phyloP scores from a whole-genome alignment of 2,113 vertebrate genomes.

The human region GRCh38 chr2:82155501-82156000 shows the following conservation, averaged over 20 bases:
- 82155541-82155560: neutral
- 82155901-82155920: neutral
- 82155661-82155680: neutral
- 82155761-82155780: neutral
- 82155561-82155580: neutral
- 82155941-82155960: neutral
- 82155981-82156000: neutral
- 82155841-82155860: neutral
- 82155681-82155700: neutral
- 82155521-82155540: neutral
- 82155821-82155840: neutral
- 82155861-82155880: neutral
- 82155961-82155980: neutral
- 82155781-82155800: neutral
- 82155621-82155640: neutral
- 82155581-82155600: neutral
- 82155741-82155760: neutral
- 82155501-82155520: neutral
- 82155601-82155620: neutral
- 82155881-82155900: neutral
- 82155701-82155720: neutral
- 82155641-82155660: neutral
- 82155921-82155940: neutral
- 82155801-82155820: neutral
- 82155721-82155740: neutral